Conservation (phyloP, 1,140 invertebrate genomes). For the Drosophila kohkoa region DNA sequence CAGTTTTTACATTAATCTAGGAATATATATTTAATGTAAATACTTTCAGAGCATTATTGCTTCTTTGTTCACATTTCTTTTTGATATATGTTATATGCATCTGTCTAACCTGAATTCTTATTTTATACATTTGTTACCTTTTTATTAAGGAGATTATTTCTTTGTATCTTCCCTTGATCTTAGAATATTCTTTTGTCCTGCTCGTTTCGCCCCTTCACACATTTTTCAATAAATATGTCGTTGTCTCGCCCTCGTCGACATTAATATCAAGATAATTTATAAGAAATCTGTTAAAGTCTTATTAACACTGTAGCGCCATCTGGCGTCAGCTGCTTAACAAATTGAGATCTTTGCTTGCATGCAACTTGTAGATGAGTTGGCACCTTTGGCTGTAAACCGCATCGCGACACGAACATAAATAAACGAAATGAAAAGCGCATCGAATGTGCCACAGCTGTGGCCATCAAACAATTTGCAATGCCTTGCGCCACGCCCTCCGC, state of each 20-base stretch:
- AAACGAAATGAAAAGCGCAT: constrained; percentile 77
- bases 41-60: too few relatives aligned
- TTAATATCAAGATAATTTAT: constrained; percentile 71
- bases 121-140: too few relatives aligned
- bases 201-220: constrained; percentile 38
- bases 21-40: too few relatives aligned
- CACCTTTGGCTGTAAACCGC: constrained; percentile 70
- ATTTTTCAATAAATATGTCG: constrained; percentile 45
- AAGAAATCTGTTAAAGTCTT: constrained; percentile 79
- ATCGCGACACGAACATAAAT: constrained; percentile 75
- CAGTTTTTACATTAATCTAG: too few relatives aligned
- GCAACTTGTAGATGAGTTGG: constrained; percentile 61
- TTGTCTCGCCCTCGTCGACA: constrained; percentile 26
- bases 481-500: constrained; percentile 47
- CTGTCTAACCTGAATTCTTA: too few relatives aligned
- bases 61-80: too few relatives aligned
- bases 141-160: too few relatives aligned
- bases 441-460: constrained; percentile 71
- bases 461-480: constrained; percentile 71
- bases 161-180: too few relatives aligned
- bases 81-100: too few relatives aligned
- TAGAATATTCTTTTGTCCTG: neutral
- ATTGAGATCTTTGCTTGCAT: constrained; percentile 60
- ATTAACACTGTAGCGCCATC: constrained; percentile 67
- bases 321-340: constrained; percentile 75